These are phyloP conservation scores for Oophaga sylvatica DNA, from an alignment of 2,797 vertebrate species.

Conservation along the genomic window DNA sequence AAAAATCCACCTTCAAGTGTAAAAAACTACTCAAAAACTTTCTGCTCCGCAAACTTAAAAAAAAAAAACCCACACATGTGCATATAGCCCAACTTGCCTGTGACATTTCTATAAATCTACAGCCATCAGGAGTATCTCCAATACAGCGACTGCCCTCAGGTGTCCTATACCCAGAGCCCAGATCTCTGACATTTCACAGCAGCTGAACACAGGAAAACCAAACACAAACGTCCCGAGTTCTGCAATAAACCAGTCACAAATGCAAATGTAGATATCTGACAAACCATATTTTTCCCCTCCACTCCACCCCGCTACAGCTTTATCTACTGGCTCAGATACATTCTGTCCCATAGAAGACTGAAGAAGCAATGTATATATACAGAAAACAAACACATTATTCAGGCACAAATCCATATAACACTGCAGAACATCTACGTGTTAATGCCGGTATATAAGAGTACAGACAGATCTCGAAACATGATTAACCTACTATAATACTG, in stretches of 20 bases:
- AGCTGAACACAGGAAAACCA: not conserved
- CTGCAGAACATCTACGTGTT: not conserved
- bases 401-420: not conserved
- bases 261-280: not conserved
- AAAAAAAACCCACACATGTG: too few species aligned
- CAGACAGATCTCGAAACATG: too few species aligned
- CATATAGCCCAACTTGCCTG: too few species aligned
- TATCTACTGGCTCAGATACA: not conserved
- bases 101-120: too few species aligned
- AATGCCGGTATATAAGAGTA: not conserved
- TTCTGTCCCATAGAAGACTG: too few species aligned
- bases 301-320: not conserved
- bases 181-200: not conserved
- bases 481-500: too few species aligned
- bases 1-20: too few species aligned
- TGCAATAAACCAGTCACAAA: not conserved
- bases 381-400: not conserved
- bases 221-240: not conserved
- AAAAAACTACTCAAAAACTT: too few species aligned
- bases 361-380: not conserved
- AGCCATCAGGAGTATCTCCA: too few species aligned
- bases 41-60: too few species aligned
- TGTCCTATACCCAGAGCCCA: not conserved
- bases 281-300: not conserved
- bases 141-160: too few species aligned